phyloP scores from a whole-genome alignment of 2,797 vertebrate species.

The Sebastes itinus region DNA sequence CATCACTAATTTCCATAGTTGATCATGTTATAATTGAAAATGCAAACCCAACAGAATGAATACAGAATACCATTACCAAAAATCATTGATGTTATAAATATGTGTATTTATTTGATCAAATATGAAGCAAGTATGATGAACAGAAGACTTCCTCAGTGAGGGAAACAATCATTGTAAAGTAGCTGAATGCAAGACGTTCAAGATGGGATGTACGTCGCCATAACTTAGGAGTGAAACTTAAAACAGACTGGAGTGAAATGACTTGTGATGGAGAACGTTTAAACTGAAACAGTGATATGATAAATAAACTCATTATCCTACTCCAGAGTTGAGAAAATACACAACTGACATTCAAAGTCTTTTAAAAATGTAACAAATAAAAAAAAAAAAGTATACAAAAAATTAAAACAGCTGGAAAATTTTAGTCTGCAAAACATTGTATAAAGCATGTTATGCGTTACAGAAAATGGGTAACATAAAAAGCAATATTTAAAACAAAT shows the following conservation, averaged over 20 bases:
- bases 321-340: conserved; percentile 60
- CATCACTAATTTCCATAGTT: neutral
- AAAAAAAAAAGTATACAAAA: conserved; percentile 57
- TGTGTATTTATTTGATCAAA: conserved; percentile 70
- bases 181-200: conserved; percentile 23
- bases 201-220: neutral
- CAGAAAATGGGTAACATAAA: conserved; percentile 61
- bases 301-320: conserved; percentile 52
- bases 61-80: neutral
- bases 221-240: conserved; percentile 42
- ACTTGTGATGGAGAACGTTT: conserved; percentile 16
- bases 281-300: conserved; percentile 35
- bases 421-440: conserved; percentile 55
- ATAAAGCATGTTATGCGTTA: conserved; percentile 52
- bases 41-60: neutral
- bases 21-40: neutral
- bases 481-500: conserved; percentile 69
- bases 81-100: conserved; percentile 54
- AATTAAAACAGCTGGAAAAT: conserved; percentile 59
- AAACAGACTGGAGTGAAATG: conserved; percentile 30
- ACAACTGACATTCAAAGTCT: conserved; percentile 68
- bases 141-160: conserved; percentile 40
- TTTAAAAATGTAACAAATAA: conserved; percentile 65
- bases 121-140: conserved; percentile 54
- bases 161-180: conserved; percentile 32